Evolutionary conservation across 2,113 vertebrate genomes (phyloP), one percentile per base, ranked within the genome.

Genomic region (Bubo blakistoni): DNA sequence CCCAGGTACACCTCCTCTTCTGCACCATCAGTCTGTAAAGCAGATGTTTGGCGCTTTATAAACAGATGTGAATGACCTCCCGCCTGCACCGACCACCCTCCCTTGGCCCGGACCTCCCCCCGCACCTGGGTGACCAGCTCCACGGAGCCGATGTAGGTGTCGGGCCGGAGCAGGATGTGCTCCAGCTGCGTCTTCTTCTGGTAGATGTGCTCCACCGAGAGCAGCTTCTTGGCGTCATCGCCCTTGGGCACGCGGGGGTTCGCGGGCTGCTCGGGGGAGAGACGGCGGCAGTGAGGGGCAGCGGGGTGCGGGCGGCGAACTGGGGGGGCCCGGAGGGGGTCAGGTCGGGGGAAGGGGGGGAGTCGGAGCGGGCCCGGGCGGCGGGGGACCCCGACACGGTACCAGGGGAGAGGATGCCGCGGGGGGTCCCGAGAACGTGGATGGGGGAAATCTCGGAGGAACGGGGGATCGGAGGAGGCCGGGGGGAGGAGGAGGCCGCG

Each of bases 131-230:
- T 99, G 91, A 99, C 98, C 20, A 98, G 97, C 97, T 99, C 99
- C 93, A 99, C 99, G 13, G 99, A 99, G 69, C 99, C 99, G 54
- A 99, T 99, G 97, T 99, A 99, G 81, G 99, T 99, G 97, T 99
- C 99, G 0, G 99, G 99, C 72, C 99, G 98, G 95, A 99, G 99
- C 98, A 99, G 97, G 94, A 99, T 99, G 94, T 99, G 99, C 98
- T 99, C 99, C 98, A 99, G 92, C 92, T 99, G 99, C 0, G 99
- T 99, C 97, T 99, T 99, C 97, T 99, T 99, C 97, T 99, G 99
- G 95, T 99, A 99, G 97, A 99, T 99, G 83, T 99, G 98, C 97
- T 99, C 99, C 93, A 99, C 97, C 2, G 99, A 98, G 59, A 99
- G 47, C 18, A 98, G 97, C 93, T 99, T 99, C 96, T 95, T 96